phyloP scores from a whole-genome alignment of 2,888 invertebrate genomes.

The Papilio gigon region DNA sequence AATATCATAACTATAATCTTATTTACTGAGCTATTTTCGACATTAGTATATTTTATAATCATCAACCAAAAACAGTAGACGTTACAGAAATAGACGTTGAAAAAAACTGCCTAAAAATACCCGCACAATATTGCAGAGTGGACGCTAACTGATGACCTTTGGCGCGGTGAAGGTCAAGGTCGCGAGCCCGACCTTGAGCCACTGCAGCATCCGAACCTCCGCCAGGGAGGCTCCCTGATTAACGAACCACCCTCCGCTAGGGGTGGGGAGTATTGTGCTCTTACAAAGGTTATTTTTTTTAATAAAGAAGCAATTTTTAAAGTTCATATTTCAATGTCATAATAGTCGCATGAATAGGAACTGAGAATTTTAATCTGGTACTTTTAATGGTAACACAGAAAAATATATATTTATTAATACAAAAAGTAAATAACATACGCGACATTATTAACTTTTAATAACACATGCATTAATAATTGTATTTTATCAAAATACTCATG shows the following conservation, averaged over 20 bases:
- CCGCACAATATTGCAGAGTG: conserved; percentile 2
- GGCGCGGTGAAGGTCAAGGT: conserved; percentile 44
- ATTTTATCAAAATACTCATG: too few relatives aligned
- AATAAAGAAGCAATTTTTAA: not conserved
- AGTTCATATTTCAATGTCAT: not conserved
- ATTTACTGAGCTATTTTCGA: too few relatives aligned
- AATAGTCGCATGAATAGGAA: not conserved
- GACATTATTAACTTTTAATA: too few relatives aligned
- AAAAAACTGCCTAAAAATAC: conserved; percentile 9
- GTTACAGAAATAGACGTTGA: not conserved
- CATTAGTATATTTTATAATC: not conserved
- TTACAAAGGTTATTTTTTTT: conserved; percentile 1
- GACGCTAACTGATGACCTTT: conserved; percentile 18
- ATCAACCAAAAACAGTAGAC: not conserved
- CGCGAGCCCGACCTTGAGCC: conserved; percentile 40
- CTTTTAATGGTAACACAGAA: too few relatives aligned
- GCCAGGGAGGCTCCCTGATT: conserved; percentile 20
- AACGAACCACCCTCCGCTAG: conserved; percentile 23
- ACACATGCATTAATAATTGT: too few relatives aligned
- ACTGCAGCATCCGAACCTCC: conserved; percentile 43
- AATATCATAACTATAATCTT: too few relatives aligned
- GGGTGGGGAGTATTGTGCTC: conserved; percentile 18
- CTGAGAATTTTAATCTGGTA: not conserved
- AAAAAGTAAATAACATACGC: too few relatives aligned
- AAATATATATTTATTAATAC: too few relatives aligned